These are phyloP conservation scores for Rugalucina vietnamica DNA, from an alignment of 2,888 invertebrate species.

Conservation along the genomic window DNA sequence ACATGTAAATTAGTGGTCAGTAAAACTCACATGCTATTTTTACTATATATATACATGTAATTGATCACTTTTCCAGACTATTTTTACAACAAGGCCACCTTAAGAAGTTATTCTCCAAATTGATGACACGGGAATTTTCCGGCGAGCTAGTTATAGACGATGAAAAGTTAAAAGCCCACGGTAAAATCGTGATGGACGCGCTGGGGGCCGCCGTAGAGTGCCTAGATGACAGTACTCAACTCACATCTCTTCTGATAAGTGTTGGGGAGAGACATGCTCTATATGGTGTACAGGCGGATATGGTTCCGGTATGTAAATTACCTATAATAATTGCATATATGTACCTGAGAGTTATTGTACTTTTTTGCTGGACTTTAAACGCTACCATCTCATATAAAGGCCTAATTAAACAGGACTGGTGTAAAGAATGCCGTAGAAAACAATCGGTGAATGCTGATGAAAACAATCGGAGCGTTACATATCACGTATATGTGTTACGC, in stretches of 20 bases:
- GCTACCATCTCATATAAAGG: too few relatives aligned
- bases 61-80: slow-evolving; percentile 62
- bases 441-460: too few relatives aligned
- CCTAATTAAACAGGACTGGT: too few relatives aligned
- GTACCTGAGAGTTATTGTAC: too few relatives aligned
- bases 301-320: slow-evolving; percentile 75
- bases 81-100: slow-evolving; percentile 74
- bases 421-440: too few relatives aligned
- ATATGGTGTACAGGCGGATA: slow-evolving; percentile 73
- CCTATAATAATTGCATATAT: too few relatives aligned
- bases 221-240: slow-evolving; percentile 74
- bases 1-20: too few relatives aligned
- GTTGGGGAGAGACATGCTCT: slow-evolving; percentile 77
- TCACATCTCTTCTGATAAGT: slow-evolving; percentile 70
- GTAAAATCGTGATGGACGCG: slow-evolving; percentile 78
- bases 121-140: slow-evolving; percentile 61
- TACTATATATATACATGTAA: background rate
- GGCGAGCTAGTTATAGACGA: slow-evolving; percentile 69
- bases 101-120: slow-evolving; percentile 69
- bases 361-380: too few relatives aligned
- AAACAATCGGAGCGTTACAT: too few relatives aligned
- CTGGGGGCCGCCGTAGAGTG: slow-evolving; percentile 80
- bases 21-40: too few relatives aligned
- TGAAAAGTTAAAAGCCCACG: slow-evolving; percentile 73
- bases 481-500: too few relatives aligned